Conservation (phyloP, 2,888 invertebrate genomes). For the Fissipunctia ypsillon region DNA sequence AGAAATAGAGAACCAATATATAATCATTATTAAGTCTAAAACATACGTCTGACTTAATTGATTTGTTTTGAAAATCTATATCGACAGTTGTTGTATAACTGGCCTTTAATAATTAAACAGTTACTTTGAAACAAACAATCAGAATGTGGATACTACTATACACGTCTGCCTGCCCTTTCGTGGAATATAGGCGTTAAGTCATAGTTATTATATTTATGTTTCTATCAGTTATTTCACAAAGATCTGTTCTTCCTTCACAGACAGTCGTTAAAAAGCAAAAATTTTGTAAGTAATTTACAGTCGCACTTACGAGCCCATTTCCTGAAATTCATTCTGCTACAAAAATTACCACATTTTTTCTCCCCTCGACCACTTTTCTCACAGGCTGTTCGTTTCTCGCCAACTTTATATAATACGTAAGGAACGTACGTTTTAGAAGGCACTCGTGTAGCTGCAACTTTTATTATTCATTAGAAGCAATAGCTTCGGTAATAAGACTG, state of each 20-base stretch:
- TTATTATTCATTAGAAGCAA: slow-evolving; percentile 69
- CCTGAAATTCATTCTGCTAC: neutral
- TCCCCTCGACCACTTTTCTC: slow-evolving; percentile 10
- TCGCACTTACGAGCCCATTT: neutral
- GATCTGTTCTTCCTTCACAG: neutral
- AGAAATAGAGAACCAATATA: slow-evolving; percentile 4
- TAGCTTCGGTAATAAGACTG: slow-evolving; percentile 67
- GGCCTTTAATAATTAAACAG: neutral
- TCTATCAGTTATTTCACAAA: too few relatives aligned
- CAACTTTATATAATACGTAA: slow-evolving; percentile 58
- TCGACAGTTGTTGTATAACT: neutral
- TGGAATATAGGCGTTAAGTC: neutral
- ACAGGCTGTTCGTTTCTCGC: slow-evolving; percentile 34
- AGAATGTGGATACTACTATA: too few relatives aligned
- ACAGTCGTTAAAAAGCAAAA: neutral
- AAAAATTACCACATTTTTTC: neutral
- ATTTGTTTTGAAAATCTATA: neutral
- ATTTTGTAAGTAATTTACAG: neutral
- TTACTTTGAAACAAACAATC: too few relatives aligned
- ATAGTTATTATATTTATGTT: too few relatives aligned
- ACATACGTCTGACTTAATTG: too few relatives aligned
- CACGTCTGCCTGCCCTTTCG: neutral
- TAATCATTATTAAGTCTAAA: too few relatives aligned
- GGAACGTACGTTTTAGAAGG: slow-evolving; percentile 49
- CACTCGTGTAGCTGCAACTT: slow-evolving; percentile 63